These are phyloP conservation scores for Benitochromis conjunctus DNA, from an alignment of 2,113 vertebrate genomes.

Conservation along the genomic window DNA sequence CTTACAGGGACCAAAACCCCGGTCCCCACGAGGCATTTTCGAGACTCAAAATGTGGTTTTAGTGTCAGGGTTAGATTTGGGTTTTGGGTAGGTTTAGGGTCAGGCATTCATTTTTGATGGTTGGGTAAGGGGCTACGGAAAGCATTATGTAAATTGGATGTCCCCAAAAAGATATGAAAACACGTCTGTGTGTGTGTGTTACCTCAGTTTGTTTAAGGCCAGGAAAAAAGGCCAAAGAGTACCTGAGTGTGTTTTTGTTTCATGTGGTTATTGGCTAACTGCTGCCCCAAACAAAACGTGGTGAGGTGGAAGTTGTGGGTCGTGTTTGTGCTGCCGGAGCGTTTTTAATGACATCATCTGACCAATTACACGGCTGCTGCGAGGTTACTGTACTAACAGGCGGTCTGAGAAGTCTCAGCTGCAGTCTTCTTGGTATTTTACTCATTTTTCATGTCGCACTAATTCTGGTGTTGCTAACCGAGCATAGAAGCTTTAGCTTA, in stretches of 20 bases:
- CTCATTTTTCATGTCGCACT: accelerated
- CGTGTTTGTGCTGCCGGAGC: not conserved
- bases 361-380: not conserved
- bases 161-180: too few species aligned
- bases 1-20: too few species aligned
- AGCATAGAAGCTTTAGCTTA: not conserved
- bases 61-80: not conserved
- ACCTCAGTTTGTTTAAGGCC: not conserved
- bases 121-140: too few species aligned
- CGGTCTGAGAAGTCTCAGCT: not conserved
- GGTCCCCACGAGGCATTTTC: too few species aligned
- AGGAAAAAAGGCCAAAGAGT: not conserved
- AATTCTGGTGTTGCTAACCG: not conserved
- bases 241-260: not conserved
- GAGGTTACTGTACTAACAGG: not conserved
- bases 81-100: not conserved
- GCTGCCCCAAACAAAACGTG: not conserved
- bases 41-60: not conserved
- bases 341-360: not conserved
- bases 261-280: not conserved
- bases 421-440: not conserved
- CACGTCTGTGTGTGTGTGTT: not conserved
- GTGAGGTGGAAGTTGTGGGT: not conserved
- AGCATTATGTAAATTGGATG: not conserved
- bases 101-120: not conserved